Conservation (phyloP, 2,113 vertebrate species). For the Polypterus bichir region DNA sequence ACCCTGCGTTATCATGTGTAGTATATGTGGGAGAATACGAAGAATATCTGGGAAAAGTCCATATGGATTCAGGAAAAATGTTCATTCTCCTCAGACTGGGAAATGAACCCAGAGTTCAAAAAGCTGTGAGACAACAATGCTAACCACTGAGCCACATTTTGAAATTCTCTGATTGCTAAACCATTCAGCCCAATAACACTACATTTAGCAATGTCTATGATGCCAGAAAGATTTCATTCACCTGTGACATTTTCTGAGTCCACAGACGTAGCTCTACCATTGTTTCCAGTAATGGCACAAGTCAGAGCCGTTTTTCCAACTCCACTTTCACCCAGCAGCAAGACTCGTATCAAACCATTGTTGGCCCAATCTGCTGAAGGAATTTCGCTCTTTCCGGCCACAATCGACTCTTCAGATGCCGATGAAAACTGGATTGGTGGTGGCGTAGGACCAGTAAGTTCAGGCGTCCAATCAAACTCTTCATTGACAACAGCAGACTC, state of each 20-base stretch:
- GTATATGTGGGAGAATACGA: too few species aligned
- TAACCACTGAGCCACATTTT: neutral
- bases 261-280: constrained; percentile 42
- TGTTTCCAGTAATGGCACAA: constrained; percentile 62
- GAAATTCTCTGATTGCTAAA: neutral
- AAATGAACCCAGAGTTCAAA: neutral
- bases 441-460: constrained; percentile 32
- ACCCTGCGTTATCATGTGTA: too few species aligned
- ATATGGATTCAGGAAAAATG: too few species aligned
- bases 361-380: constrained; percentile 33
- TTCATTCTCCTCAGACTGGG: too few species aligned
- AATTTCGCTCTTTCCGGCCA: constrained; percentile 16
- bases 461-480: constrained; percentile 63
- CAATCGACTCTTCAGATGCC: constrained; percentile 39
- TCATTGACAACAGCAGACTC: constrained; percentile 61
- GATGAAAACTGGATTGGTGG: constrained; percentile 47
- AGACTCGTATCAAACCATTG: constrained; percentile 44
- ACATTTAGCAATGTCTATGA: neutral
- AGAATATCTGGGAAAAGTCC: too few species aligned
- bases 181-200: neutral
- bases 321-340: constrained; percentile 70
- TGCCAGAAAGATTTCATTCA: neutral
- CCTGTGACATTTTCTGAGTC: constrained; percentile 19
- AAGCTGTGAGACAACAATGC: neutral
- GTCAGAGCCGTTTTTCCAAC: constrained; percentile 77